Percentiles rank a stretch among this genome's conserved stretches.
These are phyloP conservation scores for Apamea monoglypha DNA, from an alignment of 2,888 invertebrate genomes.

Conservation along the genomic window DNA sequence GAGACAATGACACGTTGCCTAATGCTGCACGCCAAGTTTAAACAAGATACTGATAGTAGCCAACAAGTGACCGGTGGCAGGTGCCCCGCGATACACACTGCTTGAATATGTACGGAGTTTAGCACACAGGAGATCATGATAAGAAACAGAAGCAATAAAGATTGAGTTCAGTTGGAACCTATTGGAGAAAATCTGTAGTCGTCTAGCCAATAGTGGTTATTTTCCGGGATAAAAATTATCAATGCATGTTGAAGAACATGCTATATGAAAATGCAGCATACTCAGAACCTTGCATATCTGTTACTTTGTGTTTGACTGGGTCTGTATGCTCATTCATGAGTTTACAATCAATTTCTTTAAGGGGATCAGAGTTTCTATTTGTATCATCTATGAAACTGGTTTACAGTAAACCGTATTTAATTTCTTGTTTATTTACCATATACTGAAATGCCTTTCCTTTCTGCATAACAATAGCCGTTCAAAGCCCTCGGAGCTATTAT, in stretches of 20 bases:
- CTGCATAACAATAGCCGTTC: constrained; percentile 17
- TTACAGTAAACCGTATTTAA: neutral
- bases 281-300: neutral
- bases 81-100: neutral
- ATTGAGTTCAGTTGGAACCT: neutral
- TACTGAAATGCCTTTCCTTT: constrained; percentile 31
- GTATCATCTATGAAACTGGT: neutral
- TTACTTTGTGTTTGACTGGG: neutral
- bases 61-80: neutral
- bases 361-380: neutral
- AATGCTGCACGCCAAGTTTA: constrained; percentile 48
- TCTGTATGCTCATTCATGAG: neutral
- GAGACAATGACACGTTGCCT: constrained; percentile 51
- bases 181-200: neutral
- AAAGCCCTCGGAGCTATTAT: constrained; percentile 31
- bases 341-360: neutral
- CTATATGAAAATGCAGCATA: no score
- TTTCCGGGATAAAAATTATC: neutral
- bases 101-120: neutral
- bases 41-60: constrained; percentile 29
- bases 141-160: neutral
- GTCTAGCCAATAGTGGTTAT: neutral
- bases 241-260: neutral
- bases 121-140: neutral
- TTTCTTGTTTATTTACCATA: neutral